Percentiles rank a stretch among this genome's conserved stretches.
Evolutionary conservation across 1,140 invertebrate species (phyloP).

Genomic region (Dreissena polymorpha): DNA sequence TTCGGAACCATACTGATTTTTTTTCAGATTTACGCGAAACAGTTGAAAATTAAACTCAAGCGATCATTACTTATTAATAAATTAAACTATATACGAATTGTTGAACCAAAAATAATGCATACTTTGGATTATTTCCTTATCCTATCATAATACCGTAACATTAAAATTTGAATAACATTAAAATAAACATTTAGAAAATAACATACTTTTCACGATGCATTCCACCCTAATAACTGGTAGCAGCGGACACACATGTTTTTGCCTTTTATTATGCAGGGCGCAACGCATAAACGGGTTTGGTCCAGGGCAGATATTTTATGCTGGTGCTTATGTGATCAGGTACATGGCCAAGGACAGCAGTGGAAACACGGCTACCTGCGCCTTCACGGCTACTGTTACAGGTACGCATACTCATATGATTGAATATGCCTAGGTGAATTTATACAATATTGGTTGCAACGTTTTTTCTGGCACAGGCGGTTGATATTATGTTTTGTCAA

Average conservation of each 20-base stretch:
- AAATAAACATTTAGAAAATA: background rate
- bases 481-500: background rate
- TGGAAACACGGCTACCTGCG: conserved; percentile 27
- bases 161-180: background rate
- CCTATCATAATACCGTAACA: background rate
- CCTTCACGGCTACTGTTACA: conserved; percentile 18
- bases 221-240: background rate
- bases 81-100: too few relatives aligned
- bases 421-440: background rate
- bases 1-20: background rate
- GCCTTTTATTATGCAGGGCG: background rate
- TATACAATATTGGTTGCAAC: background rate
- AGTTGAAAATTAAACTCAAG: background rate
- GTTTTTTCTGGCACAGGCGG: background rate
- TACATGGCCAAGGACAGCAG: conserved; percentile 27
- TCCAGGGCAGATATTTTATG: conserved; percentile 15
- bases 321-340: conserved; percentile 10
- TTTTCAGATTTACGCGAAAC: background rate
- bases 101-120: too few relatives aligned
- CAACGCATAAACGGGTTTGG: background rate
- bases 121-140: background rate
- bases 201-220: background rate
- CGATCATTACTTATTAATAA: background rate
- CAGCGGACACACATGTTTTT: background rate
- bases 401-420: background rate